A percentile compares a stretch with the other conserved stretches of the same genome.
These are phyloP conservation scores for Enteromius afrohamiltoni DNA, from an alignment of 2,797 vertebrate genomes.

Conservation along the genomic window DNA sequence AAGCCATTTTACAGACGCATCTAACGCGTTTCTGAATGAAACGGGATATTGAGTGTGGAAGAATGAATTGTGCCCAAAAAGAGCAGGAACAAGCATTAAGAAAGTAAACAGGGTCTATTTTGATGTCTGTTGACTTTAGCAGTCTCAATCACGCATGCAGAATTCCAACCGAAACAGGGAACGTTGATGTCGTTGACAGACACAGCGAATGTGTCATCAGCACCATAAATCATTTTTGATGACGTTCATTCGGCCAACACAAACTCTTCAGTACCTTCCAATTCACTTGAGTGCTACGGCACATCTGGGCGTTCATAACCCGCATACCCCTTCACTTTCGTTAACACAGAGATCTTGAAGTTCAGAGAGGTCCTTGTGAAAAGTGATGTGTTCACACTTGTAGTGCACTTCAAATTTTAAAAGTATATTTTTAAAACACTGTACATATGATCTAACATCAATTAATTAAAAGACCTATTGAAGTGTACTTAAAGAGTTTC, in stretches of 20 bases:
- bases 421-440: neutral
- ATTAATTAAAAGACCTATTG: neutral
- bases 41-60: neutral
- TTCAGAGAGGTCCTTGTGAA: neutral
- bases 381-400: neutral
- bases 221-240: conserved; percentile 71
- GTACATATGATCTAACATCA: neutral
- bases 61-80: neutral
- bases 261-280: conserved; percentile 34
- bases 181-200: conserved; percentile 67
- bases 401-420: neutral
- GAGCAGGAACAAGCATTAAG: neutral
- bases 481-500: neutral
- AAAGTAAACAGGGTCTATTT: conserved; percentile 58
- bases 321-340: neutral
- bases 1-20: neutral
- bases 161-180: conserved; percentile 48
- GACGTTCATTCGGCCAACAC: conserved; percentile 58
- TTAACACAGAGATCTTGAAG: too few relatives aligned
- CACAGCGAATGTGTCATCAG: conserved; percentile 63
- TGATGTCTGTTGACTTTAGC: conserved; percentile 57
- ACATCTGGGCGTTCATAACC: neutral
- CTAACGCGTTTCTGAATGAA: neutral
- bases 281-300: neutral
- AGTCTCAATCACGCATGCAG: conserved; percentile 60